Conservation (phyloP, 2,888 invertebrate species). For the Onchidella celtica region DNA sequence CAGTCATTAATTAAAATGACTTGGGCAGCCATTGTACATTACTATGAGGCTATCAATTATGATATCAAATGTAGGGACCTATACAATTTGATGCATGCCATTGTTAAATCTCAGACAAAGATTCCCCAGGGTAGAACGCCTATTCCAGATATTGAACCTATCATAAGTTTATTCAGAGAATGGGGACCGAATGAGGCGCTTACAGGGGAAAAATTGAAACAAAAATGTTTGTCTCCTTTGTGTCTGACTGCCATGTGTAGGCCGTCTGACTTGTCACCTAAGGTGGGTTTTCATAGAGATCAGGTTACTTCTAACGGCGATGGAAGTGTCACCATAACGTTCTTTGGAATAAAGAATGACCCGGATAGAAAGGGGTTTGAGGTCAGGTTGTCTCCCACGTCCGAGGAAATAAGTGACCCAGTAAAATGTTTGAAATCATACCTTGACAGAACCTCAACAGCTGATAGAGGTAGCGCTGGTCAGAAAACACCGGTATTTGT, state of each 20-base stretch:
- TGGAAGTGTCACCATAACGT: neutral
- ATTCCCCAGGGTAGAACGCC: neutral
- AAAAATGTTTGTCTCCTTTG: slow-evolving; percentile 12
- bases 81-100: slow-evolving; percentile 2
- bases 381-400: neutral
- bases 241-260: slow-evolving; percentile 5
- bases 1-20: neutral
- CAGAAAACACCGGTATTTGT: neutral
- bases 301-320: slow-evolving; percentile 11
- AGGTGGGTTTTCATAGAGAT: slow-evolving; percentile 3
- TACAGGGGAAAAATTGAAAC: neutral
- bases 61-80: neutral
- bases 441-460: neutral
- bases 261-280: slow-evolving; percentile 32
- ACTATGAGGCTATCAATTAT: neutral
- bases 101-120: slow-evolving; percentile 8
- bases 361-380: neutral
- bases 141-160: neutral
- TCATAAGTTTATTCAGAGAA: neutral
- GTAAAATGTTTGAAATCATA: neutral
- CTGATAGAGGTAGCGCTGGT: neutral
- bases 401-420: slow-evolving; percentile 2
- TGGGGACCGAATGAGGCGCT: slow-evolving; percentile 2
- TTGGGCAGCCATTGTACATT: neutral
- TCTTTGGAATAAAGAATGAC: slow-evolving; percentile 21